A percentile compares a stretch with the other conserved stretches of the same genome.
phyloP scores from a whole-genome alignment of 2,113 vertebrate genomes.

The Passer montanus region DNA sequence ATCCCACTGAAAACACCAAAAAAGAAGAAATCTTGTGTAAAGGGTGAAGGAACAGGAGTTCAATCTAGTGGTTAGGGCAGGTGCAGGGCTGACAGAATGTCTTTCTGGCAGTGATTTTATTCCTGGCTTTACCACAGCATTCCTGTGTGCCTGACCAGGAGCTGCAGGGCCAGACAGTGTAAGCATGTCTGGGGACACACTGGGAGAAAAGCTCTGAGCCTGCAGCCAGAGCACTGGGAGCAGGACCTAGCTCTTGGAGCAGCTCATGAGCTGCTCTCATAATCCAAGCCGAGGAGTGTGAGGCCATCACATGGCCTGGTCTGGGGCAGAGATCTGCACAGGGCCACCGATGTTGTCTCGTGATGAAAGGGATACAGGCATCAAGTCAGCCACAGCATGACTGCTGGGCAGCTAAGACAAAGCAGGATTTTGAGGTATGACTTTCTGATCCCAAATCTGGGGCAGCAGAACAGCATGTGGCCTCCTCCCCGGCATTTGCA shows the following conservation, averaged over 20 bases:
- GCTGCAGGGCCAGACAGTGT: accelerated
- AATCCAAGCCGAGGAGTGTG: background rate
- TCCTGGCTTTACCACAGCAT: slow-evolving; percentile 13
- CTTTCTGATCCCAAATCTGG: background rate
- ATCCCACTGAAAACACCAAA: background rate
- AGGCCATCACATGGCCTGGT: accelerated
- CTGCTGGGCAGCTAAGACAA: background rate
- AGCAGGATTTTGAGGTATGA: background rate
- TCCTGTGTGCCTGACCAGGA: background rate
- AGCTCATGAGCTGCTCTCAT: background rate
- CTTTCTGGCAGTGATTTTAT: background rate
- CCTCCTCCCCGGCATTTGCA: background rate
- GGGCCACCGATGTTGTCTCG: accelerated
- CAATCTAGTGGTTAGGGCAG: background rate
- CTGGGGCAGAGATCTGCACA: background rate
- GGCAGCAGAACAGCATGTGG: background rate
- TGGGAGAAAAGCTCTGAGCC: background rate
- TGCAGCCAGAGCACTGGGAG: background rate
- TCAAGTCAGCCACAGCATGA: background rate
- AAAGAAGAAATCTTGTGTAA: slow-evolving; percentile 3
- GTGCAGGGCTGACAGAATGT: background rate
- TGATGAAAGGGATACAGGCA: background rate
- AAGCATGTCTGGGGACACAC: background rate
- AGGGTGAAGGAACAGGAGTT: background rate
- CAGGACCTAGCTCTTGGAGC: background rate